These are phyloP conservation scores for Cebidichthys violaceus DNA, from an alignment of 2,113 vertebrate species.

Conservation along the genomic window DNA sequence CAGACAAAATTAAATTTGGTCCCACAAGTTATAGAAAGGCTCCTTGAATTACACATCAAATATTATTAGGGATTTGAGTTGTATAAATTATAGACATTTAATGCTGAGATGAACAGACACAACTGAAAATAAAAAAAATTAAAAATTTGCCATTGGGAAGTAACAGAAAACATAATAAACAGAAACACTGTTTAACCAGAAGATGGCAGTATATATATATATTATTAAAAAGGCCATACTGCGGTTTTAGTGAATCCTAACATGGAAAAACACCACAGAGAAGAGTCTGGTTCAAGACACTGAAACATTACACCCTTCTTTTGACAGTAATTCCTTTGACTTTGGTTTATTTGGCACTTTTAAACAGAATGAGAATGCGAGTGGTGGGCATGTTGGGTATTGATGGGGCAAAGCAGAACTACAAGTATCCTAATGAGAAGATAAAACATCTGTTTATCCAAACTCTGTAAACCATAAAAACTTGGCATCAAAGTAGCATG, in stretches of 20 bases:
- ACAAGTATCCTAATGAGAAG: slow-evolving; percentile 18
- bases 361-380: slow-evolving; percentile 23
- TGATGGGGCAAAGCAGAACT: not conserved
- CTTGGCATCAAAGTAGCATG: not conserved
- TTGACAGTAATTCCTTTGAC: slow-evolving; percentile 37
- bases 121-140: not conserved
- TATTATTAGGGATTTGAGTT: slow-evolving; percentile 32
- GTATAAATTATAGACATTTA: slow-evolving; percentile 49
- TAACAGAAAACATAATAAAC: not conserved
- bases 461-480: slow-evolving; percentile 15
- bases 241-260: slow-evolving; percentile 8
- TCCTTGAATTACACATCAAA: slow-evolving; percentile 38
- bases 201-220: slow-evolving; percentile 75
- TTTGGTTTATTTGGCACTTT: slow-evolving; percentile 66
- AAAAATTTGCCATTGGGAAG: not conserved
- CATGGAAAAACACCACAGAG: slow-evolving; percentile 17
- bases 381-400: not conserved
- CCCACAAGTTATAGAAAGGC: slow-evolving; percentile 61
- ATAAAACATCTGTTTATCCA: slow-evolving; percentile 13
- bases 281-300: slow-evolving; percentile 24
- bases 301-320: slow-evolving; percentile 36
- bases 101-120: slow-evolving; percentile 19
- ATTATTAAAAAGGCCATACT: slow-evolving; percentile 3
- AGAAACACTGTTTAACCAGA: slow-evolving; percentile 54
- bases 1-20: slow-evolving; percentile 66